Percentiles rank a stretch among this genome's conserved stretches.
Conservation (phyloP, 2,888 invertebrate genomes). For the Cephus rjabovi region DNA sequence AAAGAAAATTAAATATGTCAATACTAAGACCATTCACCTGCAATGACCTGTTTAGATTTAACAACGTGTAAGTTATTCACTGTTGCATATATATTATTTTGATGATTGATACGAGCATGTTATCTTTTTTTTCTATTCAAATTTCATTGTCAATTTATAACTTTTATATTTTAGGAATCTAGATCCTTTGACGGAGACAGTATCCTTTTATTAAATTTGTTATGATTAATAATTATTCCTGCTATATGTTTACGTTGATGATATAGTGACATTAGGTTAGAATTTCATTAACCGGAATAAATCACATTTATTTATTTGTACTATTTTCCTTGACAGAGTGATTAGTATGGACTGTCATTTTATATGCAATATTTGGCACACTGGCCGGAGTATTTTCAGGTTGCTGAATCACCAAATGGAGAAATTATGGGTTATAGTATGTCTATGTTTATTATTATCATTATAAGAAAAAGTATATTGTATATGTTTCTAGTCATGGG, state of each 20-base stretch:
- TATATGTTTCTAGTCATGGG: conserved; percentile 89
- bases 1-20: conserved; percentile 74
- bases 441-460: conserved; percentile 53
- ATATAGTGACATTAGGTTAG: background rate
- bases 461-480: background rate
- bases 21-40: conserved; percentile 93
- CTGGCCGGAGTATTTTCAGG: conserved; percentile 99
- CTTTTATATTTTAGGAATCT: conserved; percentile 80
- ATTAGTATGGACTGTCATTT: conserved; percentile 87
- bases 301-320: conserved; percentile 1
- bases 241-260: background rate
- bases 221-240: background rate
- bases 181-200: conserved; percentile 96
- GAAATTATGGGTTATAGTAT: conserved; percentile 99
- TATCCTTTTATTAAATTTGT: conserved; percentile 64
- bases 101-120: conserved; percentile 12
- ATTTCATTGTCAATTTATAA: conserved; percentile 1
- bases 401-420: conserved; percentile 95
- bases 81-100: conserved; percentile 18
- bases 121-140: conserved; percentile 12
- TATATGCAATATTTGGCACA: conserved; percentile 98
- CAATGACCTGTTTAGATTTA: conserved; percentile 94
- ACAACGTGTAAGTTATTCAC: conserved; percentile 84
- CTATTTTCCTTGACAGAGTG: conserved; percentile 20
- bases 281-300: background rate